Evolutionary conservation across 2,113 vertebrate genomes (phyloP), one percentile per base, ranked within the genome.

Genomic region (Scopus umbretta): DNA sequence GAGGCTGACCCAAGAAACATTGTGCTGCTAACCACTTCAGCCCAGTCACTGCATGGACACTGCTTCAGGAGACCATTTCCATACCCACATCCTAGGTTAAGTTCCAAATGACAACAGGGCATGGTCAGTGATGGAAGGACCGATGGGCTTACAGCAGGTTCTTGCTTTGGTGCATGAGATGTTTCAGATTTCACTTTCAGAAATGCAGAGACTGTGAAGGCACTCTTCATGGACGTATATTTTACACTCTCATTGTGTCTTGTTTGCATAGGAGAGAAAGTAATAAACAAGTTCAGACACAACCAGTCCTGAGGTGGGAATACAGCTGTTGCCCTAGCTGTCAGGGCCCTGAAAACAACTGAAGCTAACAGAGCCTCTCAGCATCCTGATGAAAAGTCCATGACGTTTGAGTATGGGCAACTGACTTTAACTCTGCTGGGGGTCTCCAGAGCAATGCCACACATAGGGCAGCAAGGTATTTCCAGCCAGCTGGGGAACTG

Each of bases 381-480:
- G 79, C 22, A 55, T 32, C 45, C 38, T 52, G 38, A 55, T 4
- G 34, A 16, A 43, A 67, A 34, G 30, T 30, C 32, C 58, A 17
- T 0, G 34, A 45, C 13, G 10, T 84, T 5, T 25, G 52, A 47
- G 30, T 49, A 38, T n/a, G 26, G 20, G 22, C 45, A 52, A 36
- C 6, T 0, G 9, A 7, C 29, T 16, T 8, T 7, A 49, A 26
- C 29, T 23, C n/a, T 73, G 59, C 86, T 52, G 49, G 78, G 36
- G 34, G 22, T 45, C 16, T 17, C 53, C 45, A 38, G 59, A 42
- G 32, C 63, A 27, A 20, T 4, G 30, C 27, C 55, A 55, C 36
- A 34, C 9, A 5, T 19, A 6, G 0, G 1, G 55, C 32, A 76
- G 36, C 1, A 7, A 32, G 80, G 59, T 23, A 17, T 9, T 55